Percentiles rank a stretch among this genome's conserved stretches.
Evolutionary conservation across 2,113 vertebrate genomes (phyloP).

Genomic region (Engraulis encrasicolus): DNA sequence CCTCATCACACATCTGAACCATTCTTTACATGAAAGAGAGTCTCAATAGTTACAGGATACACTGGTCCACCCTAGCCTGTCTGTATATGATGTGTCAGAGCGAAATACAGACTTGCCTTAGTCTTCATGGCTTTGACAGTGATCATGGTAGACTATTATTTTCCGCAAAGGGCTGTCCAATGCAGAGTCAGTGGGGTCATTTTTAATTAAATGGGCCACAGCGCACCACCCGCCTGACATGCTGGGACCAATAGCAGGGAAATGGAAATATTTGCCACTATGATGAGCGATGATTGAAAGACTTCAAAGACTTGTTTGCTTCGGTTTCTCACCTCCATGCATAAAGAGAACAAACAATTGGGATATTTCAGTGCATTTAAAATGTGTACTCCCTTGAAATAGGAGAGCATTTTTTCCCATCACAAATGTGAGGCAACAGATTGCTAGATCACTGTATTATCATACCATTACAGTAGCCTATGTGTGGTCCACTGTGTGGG

Average conservation of each 20-base stretch:
- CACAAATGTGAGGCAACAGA: background rate
- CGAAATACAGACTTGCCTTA: background rate
- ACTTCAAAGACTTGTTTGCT: too few relatives aligned
- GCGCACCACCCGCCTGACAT: background rate
- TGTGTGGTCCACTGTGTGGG: background rate
- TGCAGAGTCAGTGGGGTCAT: background rate
- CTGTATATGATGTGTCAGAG: background rate
- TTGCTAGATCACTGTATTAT: background rate
- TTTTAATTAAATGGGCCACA: background rate
- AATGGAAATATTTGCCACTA: background rate
- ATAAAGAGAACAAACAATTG: background rate
- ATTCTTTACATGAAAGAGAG: background rate
- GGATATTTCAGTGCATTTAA: too few relatives aligned
- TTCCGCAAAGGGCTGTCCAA: background rate
- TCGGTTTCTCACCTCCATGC: background rate
- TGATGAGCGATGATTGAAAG: background rate
- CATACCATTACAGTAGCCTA: background rate
- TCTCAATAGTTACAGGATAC: background rate
- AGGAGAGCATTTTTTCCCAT: background rate
- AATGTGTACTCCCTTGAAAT: background rate
- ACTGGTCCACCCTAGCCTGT: background rate
- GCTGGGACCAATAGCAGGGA: background rate
- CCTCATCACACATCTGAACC: background rate
- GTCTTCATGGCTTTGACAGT: background rate
- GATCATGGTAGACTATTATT: background rate